phyloP scores from a whole-genome alignment of 1,140 invertebrate genomes.

The Panulirus ornatus region DNA sequence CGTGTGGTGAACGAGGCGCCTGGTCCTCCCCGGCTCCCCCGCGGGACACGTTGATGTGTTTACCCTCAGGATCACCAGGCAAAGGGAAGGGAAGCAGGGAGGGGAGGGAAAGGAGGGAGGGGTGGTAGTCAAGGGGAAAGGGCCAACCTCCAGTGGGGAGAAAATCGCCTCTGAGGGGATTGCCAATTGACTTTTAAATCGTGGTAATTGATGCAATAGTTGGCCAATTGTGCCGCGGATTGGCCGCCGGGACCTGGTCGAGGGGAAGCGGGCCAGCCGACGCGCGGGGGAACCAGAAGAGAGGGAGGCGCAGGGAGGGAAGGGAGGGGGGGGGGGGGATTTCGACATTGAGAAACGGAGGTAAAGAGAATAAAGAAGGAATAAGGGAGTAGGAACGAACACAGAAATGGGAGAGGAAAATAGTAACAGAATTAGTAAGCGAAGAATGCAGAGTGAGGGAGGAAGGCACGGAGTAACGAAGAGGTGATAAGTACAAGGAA shows the following conservation, averaged over 20 bases:
- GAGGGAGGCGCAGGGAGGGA: not conserved
- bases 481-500: not conserved
- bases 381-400: no score
- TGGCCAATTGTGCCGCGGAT: slow-evolving; percentile 67
- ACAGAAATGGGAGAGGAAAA: no score
- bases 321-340: not conserved
- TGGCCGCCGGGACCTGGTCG: slow-evolving; percentile 48
- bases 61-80: slow-evolving; percentile 62
- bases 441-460: no score
- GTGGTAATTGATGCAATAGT: slow-evolving; percentile 72
- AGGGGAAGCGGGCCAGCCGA: not conserved
- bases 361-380: no score
- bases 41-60: slow-evolving; percentile 59
- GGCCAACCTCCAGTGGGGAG: slow-evolving; percentile 29
- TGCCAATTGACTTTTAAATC: slow-evolving; percentile 72
- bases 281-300: not conserved
- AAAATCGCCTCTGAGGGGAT: slow-evolving; percentile 67
- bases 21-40: slow-evolving; percentile 23
- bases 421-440: no score
- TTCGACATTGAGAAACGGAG: no score
- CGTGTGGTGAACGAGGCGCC: no score
- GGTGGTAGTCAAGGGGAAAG: slow-evolving; percentile 6
- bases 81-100: not conserved
- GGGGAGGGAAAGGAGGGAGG: not conserved
- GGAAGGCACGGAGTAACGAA: no score